Base-by-base conservation (phyloP, 1,140 invertebrate species). In the Drosophila serrata region DNA sequence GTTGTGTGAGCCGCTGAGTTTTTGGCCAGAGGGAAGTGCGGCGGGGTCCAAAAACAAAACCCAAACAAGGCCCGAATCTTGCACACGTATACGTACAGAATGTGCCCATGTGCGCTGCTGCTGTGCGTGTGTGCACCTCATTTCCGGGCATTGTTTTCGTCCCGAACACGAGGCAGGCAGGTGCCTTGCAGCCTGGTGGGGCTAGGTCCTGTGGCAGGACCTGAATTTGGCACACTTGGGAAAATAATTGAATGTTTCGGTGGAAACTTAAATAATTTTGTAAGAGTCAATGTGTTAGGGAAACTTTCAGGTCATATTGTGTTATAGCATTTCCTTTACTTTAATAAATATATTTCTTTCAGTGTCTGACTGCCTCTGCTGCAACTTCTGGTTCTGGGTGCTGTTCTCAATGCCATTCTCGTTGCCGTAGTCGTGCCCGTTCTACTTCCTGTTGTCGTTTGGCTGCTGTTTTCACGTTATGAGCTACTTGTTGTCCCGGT, bases 401-500 rank as follows among this genome's bases (percentile, higher is more conserved):
- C 59, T 76, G 53, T 72, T 60, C 61, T 53, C 73, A 67, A 77
- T 77, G 75, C 74, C 74, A 65, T 68, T 77, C 63, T 77, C 60
- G 74, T 76, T 76, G 60, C 60, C 69, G 43, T 39, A 57, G 59
- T 75, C 45, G 62, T 51, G 37, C 65, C 65, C 60, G 65, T 59
- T 73, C 69, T 29, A 72, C 69, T 73, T 73, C 69, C 69, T 73
- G 69, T 73, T 73, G 65, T 73, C 67, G 69, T 73, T 73, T 60
- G 65, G 73, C 73, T 67, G 74, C 74, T 76, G 73, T 76, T 76
- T 76, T 76, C 73, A 67, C 77, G 67, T 90, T 78, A 90, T 90
- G 85, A 90, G 85, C 85, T 84, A 88, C 84, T 88, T 88, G 84
- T 88, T 88, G 84, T 90, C 77, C 77, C 69, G 61, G 61, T 70